Evolutionary conservation across 2,113 vertebrate genomes (phyloP).

Genomic region (Heterotilapia buettikoferi): DNA sequence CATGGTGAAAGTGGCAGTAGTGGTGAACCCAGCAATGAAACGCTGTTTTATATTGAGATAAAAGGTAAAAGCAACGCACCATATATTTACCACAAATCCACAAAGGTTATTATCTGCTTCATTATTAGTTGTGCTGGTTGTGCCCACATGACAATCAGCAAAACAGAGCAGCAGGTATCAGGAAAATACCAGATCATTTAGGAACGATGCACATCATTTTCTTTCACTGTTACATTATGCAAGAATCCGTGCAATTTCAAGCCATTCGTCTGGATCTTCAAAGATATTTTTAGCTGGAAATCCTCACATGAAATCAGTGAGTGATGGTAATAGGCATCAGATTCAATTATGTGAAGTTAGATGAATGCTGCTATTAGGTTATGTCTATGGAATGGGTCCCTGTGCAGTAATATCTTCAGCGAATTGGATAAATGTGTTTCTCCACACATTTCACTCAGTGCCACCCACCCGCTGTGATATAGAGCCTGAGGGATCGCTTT

Average conservation of each 20-base stretch:
- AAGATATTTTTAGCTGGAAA: neutral
- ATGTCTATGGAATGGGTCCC: neutral
- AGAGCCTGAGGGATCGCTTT: neutral
- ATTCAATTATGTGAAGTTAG: neutral
- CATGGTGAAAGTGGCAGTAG: neutral
- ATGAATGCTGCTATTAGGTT: neutral
- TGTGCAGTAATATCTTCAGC: neutral
- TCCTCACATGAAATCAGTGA: neutral
- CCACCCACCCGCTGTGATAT: slow-evolving; percentile 18
- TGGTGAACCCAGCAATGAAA: neutral
- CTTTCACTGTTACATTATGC: neutral
- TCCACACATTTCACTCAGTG: neutral
- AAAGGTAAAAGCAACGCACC: neutral
- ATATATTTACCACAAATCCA: neutral
- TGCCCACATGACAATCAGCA: neutral
- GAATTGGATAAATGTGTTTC: slow-evolving; percentile 17
- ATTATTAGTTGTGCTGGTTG: neutral
- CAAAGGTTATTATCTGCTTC: neutral
- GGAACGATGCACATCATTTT: neutral
- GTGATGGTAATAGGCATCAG: neutral
- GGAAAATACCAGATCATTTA: neutral
- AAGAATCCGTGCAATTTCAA: neutral
- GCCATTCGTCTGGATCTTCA: neutral
- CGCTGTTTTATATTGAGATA: neutral
- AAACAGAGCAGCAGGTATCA: neutral